Base-by-base conservation (phyloP, 1,140 invertebrate species). In the Oryctes rhinoceros region DNA sequence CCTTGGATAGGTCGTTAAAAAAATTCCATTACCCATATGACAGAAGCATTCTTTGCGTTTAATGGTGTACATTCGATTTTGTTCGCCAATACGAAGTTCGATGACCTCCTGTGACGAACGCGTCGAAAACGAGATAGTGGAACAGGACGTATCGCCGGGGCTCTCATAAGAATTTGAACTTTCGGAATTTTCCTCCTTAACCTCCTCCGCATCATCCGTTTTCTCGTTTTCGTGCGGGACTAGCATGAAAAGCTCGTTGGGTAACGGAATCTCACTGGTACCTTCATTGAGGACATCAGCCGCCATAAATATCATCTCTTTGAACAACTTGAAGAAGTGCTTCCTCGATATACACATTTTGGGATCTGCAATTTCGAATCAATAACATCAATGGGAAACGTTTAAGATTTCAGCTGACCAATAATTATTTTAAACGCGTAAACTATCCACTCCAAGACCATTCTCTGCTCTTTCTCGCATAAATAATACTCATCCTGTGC, bases 401-500 rank as follows among this genome's bases (percentile, higher is more conserved):
- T 67, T 30, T 35, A 71, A 71, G 18, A 80, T 30, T 18, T 81
- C 76, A 30, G 81, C 6, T 59, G 79, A 85, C 83, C 82, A 71
- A 79, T 81, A 35, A 87, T 83, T 15, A 87, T 65, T 44, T 84
- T 81, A 59, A 87, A 80, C 4, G 86, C 53, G 78, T 81, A 85
- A 7, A 86, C 62, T 65, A 87, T 44, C 86, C 86, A 87, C 53
- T 84, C 82, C 48, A 87, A 81, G 18, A 86, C 80, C 35, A 82
- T 74, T 81, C 84, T 85, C 78, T 87, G 86, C 11, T 84, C 47
- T 4, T 47, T 10, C 15, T 82, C 79, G 0, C 80, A 49, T 65
- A 87, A 86, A 48, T 80, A 53, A 80, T 81, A 87, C 53, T 86
- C 83, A 82, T 87, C 86, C 80, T 87, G 86, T 4, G 82, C 35